These are phyloP conservation scores for Oscheius myriophilus DNA, from an alignment of 2,888 invertebrate species.

Conservation along the genomic window DNA sequence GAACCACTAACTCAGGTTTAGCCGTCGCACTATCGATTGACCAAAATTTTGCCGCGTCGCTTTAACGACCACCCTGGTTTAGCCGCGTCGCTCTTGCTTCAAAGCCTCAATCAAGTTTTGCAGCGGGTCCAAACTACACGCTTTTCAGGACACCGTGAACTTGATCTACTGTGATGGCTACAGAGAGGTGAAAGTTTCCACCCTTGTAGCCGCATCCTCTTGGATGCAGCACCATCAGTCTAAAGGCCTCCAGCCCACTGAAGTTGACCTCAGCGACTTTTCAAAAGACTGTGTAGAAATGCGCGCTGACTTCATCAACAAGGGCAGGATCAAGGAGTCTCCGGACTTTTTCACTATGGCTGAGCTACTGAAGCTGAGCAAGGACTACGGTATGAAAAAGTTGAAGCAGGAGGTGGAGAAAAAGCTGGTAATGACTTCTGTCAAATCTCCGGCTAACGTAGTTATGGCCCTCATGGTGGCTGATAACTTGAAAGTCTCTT, in stretches of 20 bases:
- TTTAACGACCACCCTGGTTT: too few species aligned
- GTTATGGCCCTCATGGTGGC: conserved; percentile 21
- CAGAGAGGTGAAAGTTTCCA: conserved; percentile 5
- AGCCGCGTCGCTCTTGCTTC: too few species aligned
- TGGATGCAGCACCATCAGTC: conserved; percentile 16
- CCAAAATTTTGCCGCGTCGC: too few species aligned
- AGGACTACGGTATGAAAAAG: conserved; percentile 13
- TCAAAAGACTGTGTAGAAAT: background rate
- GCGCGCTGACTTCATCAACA: conserved; percentile 5
- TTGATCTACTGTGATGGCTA: conserved; percentile 4
- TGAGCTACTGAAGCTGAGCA: conserved; percentile 18
- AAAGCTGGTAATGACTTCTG: conserved; percentile 7
- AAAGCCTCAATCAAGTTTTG: too few species aligned
- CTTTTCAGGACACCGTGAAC: background rate
- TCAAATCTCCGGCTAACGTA: conserved; percentile 1
- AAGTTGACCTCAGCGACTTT: conserved; percentile 6
- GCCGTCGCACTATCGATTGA: too few species aligned
- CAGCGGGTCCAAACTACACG: too few species aligned
- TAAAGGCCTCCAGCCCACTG: conserved; percentile 4
- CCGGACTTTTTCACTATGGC: conserved; percentile 18
- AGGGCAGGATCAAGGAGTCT: background rate
- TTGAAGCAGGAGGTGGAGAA: conserved; percentile 16
- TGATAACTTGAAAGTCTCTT: background rate
- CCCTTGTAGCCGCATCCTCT: conserved; percentile 14
- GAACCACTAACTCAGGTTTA: too few species aligned